Evolutionary conservation across 2,113 vertebrate species (phyloP).

Genomic region (Lichenostomus cassidix): DNA sequence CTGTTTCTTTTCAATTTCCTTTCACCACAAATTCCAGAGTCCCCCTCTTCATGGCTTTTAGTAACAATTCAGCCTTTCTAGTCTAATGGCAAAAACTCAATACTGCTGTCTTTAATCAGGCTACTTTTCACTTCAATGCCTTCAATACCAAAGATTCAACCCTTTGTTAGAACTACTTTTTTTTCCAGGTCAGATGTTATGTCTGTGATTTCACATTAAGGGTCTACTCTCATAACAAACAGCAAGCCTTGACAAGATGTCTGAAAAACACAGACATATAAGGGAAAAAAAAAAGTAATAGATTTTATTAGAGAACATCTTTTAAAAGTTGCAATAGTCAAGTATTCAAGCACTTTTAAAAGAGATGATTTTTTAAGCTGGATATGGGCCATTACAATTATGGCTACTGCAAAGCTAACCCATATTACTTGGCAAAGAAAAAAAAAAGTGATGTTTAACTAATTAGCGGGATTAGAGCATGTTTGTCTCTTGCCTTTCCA

Average conservation of each 20-base stretch:
- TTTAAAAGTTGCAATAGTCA: neutral
- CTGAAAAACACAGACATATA: neutral
- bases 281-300: neutral
- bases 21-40: slow-evolving; percentile 81
- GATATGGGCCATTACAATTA: neutral
- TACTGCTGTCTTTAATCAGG: slow-evolving; percentile 79
- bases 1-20: slow-evolving; percentile 90
- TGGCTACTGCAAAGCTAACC: neutral
- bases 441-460: neutral
- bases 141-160: slow-evolving; percentile 70
- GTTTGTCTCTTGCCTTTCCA: neutral
- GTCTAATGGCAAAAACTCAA: slow-evolving; percentile 76
- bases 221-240: neutral
- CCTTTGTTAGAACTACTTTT: slow-evolving; percentile 53
- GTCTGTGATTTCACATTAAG: neutral
- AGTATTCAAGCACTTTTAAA: neutral
- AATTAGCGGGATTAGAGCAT: neutral
- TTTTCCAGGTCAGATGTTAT: neutral
- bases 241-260: neutral
- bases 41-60: slow-evolving; percentile 69
- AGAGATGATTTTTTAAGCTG: neutral
- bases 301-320: neutral
- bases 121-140: slow-evolving; percentile 65
- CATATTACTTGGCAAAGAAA: neutral
- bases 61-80: slow-evolving; percentile 82